These are phyloP conservation scores for Rattus rattus DNA, from an alignment of 2,113 vertebrate species.

Conservation along the genomic window DNA sequence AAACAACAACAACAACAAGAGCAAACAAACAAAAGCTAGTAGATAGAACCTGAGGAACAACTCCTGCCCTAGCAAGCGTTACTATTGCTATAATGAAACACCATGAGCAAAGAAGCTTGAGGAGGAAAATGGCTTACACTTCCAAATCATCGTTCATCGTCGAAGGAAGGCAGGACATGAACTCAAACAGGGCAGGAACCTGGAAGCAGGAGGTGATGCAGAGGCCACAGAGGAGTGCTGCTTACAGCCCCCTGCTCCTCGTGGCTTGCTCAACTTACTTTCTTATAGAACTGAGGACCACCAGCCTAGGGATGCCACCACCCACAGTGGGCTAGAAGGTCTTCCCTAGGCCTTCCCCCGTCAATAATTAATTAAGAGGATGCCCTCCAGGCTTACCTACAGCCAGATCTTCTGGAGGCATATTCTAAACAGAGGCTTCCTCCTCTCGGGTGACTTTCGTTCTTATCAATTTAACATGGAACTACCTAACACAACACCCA, in stretches of 20 bases:
- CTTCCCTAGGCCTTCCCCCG: too few species aligned
- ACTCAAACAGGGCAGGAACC: not conserved
- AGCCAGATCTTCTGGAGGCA: not conserved
- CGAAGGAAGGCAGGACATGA: not conserved
- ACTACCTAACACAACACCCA: not conserved
- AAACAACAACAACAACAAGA: not conserved
- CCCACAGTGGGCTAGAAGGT: not conserved
- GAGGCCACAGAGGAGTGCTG: not conserved
- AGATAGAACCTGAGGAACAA: not conserved
- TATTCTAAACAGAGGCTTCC: not conserved
- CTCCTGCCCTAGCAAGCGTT: not conserved
- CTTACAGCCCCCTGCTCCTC: not conserved
- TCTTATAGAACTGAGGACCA: not conserved
- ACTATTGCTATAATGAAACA: not conserved
- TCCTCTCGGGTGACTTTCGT: not conserved
- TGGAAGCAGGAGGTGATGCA: not conserved
- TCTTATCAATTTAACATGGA: not conserved
- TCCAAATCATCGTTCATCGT: not conserved
- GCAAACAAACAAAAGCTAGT: not conserved
- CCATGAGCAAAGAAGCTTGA: not conserved
- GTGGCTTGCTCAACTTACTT: not conserved
- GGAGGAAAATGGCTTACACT: not conserved
- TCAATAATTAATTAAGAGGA: not conserved
- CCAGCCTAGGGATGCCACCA: not conserved
- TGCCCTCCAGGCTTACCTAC: not conserved